Conservation (phyloP, 2,888 invertebrate genomes). For the Lasioglossum lativentre region DNA sequence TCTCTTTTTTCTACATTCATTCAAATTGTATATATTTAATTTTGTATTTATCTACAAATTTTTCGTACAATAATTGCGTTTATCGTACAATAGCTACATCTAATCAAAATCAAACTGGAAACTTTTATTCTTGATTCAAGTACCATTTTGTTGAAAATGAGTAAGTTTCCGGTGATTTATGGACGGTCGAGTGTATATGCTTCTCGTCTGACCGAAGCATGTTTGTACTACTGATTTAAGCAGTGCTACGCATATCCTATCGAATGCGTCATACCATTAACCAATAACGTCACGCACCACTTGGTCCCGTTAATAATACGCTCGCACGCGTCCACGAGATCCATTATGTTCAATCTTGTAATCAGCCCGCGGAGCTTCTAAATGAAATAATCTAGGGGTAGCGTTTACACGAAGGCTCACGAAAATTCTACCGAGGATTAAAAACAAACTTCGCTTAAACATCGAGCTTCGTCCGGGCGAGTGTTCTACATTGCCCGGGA, state of each 20-base stretch:
- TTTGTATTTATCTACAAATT: too few species aligned
- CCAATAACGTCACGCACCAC: background rate
- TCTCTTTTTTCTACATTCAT: too few species aligned
- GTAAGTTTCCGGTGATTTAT: too few species aligned
- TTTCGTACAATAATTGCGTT: too few species aligned
- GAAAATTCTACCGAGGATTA: conserved; percentile 1
- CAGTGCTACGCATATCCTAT: background rate
- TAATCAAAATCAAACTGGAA: too few species aligned
- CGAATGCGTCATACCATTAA: background rate
- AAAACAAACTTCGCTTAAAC: background rate
- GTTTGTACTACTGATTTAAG: background rate
- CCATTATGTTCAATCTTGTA: background rate
- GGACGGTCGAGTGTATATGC: too few species aligned
- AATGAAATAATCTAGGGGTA: background rate
- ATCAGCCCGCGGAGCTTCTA: background rate
- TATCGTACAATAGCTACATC: too few species aligned
- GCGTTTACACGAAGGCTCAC: background rate
- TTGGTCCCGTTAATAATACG: background rate
- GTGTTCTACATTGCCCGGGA: background rate
- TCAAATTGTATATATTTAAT: too few species aligned
- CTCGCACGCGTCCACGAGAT: background rate
- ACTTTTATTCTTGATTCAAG: too few species aligned
- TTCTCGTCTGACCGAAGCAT: background rate
- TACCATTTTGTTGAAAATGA: too few species aligned
- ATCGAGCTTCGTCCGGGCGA: background rate